Evolutionary conservation across 2,888 invertebrate genomes (phyloP), one percentile per base, ranked within the genome.

Genomic region (Norana najaformis): DNA sequence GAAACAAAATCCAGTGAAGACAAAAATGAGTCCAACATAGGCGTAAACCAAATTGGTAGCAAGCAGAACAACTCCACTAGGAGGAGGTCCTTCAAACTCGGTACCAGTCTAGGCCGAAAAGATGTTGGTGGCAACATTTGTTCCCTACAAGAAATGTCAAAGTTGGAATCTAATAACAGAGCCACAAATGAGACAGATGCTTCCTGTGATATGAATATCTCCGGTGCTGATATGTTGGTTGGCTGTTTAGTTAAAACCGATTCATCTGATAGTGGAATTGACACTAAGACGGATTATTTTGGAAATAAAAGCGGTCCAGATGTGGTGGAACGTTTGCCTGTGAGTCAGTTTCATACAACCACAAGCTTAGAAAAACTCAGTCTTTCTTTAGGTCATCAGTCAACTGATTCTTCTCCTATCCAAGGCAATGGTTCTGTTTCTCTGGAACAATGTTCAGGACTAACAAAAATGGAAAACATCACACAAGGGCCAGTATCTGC

Each of bases 211-310:
- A n/a, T 16, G 5, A n/a, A n/a, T n/a, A 69, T 69, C 69, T 69
- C 69, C n/a, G 69, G 69, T n/a, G 69, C 69, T 30, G 69, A n/a
- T 69, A 13, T 11, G 69, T 0, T 69, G 69, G n/a, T 13, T 69
- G 69, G 69, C 69, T n/a, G n/a, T 69, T 69, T 69, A 69, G n/a
- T 69, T n/a, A 69, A 69, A 69, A 69, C 69, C 69, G 69, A 69
- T 69, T 69, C 69, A 30, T 69, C 69, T 0, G 69, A 69, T n/a
- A 69, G 69, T n/a, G 69, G 69, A 30, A 69, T 69, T 69, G 69
- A 69, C 69, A 69, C 69, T 69, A 69, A 69, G 69, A n/a, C 69
- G 13, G 69, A 69, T n/a, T 69, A n/a, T n/a, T 69, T 69, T 69
- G 69, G 69, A n/a, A 69, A 69, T 69, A 69, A 69, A 69, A 69